These are phyloP conservation scores for Athripsodes cinereus DNA, from an alignment of 2,888 invertebrate species.

Conservation along the genomic window DNA sequence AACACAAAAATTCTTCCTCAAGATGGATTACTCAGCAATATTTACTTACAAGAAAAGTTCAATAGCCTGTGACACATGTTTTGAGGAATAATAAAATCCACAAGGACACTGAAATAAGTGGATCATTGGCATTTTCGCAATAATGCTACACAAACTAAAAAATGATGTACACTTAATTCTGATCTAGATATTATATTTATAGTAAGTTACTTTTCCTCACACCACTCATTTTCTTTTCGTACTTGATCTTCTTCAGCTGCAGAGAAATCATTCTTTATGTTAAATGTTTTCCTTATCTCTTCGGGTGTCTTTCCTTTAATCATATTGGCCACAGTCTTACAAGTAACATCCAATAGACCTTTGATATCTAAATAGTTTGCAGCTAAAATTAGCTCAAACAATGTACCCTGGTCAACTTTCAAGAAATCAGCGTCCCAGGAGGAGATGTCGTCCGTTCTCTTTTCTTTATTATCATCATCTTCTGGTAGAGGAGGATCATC, in stretches of 20 bases:
- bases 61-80: too few species aligned
- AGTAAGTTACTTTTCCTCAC: slow-evolving; percentile 83
- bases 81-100: too few species aligned
- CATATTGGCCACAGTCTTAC: slow-evolving; percentile 98
- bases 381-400: slow-evolving; percentile 94
- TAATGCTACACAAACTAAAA: too few species aligned
- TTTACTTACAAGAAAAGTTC: too few species aligned
- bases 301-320: slow-evolving; percentile 98
- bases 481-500: slow-evolving; percentile 94
- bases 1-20: too few species aligned
- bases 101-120: too few species aligned
- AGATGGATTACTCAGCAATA: too few species aligned
- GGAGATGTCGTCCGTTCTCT: slow-evolving; percentile 97
- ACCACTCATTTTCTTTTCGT: slow-evolving; percentile 95
- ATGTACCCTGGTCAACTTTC: slow-evolving; percentile 95
- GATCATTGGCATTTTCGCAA: too few species aligned
- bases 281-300: slow-evolving; percentile 94
- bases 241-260: slow-evolving; percentile 97
- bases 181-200: too few species aligned
- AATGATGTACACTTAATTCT: too few species aligned
- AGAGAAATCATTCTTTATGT: slow-evolving; percentile 94
- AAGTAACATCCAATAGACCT: slow-evolving; percentile 92
- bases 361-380: slow-evolving; percentile 97
- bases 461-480: slow-evolving; percentile 96
- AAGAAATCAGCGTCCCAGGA: slow-evolving; percentile 99